Conservation (phyloP, 1,140 invertebrate genomes). For the Drosophila nasuta region DNA sequence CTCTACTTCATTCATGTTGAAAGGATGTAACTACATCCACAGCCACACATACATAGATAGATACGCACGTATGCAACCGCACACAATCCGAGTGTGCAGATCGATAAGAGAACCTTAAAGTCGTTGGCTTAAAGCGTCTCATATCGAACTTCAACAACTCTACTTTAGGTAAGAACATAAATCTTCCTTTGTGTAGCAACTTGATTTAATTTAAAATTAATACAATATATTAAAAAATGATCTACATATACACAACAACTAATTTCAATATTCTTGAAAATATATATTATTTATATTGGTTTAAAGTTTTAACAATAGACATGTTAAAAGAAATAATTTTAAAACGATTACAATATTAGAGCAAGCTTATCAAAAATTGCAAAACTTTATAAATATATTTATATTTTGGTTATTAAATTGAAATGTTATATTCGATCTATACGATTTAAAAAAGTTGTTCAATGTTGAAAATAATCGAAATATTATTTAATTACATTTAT, state of each 20-base stretch:
- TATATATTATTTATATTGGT: too few species aligned
- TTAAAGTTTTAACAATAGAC: too few species aligned
- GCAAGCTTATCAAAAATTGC: too few species aligned
- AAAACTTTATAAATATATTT: too few species aligned
- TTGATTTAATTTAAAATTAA: too few species aligned
- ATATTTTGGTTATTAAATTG: too few species aligned
- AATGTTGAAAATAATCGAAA: too few species aligned
- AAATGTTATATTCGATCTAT: too few species aligned
- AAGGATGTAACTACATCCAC: constrained; percentile 17
- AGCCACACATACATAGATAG: background rate
- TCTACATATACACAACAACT: background rate
- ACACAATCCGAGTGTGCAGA: constrained; percentile 10
- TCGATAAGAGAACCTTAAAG: constrained; percentile 27
- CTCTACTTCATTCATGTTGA: constrained; percentile 29
- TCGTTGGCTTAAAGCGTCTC: constrained; percentile 15
- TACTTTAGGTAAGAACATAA: background rate
- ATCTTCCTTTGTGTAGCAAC: background rate
- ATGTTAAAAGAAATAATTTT: too few species aligned
- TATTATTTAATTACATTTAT: background rate
- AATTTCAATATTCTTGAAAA: too few species aligned
- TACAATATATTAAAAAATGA: background rate
- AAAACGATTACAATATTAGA: too few species aligned
- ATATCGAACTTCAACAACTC: constrained; percentile 16
- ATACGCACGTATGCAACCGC: background rate
- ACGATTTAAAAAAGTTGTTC: too few species aligned